These are phyloP conservation scores for Aphelenchoides bicaudatus DNA, from an alignment of 2,888 invertebrate species.

Conservation along the genomic window DNA sequence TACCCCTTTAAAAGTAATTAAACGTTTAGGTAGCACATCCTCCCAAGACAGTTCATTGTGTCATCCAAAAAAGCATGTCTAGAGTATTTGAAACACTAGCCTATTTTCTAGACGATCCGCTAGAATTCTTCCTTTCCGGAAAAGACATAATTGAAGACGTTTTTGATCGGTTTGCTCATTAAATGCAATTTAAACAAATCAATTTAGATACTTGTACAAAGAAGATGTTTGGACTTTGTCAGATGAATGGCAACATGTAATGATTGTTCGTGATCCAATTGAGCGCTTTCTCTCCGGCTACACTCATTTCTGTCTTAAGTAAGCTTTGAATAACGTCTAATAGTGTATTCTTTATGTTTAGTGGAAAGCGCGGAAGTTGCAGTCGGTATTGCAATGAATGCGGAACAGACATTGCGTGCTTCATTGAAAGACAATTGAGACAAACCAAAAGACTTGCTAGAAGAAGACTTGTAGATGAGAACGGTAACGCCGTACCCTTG, in stretches of 20 bases:
- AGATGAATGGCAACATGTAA: neutral
- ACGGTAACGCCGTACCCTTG: no score
- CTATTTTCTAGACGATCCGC: neutral
- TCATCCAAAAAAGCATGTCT: neutral
- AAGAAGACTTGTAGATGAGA: no score
- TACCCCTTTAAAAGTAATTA: neutral
- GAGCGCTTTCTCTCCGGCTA: neutral
- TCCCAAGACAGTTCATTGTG: neutral
- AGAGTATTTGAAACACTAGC: neutral
- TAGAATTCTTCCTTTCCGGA: neutral
- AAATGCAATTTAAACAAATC: neutral
- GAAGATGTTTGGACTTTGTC: neutral
- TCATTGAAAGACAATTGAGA: no score
- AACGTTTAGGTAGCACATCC: neutral
- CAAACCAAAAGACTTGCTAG: no score
- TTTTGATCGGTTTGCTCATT: neutral
- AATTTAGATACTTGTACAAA: neutral
- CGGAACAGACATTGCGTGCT: conserved; percentile 10
- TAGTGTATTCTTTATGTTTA: neutral
- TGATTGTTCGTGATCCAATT: neutral
- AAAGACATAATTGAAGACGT: neutral
- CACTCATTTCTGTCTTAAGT: neutral
- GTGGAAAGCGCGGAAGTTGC: neutral
- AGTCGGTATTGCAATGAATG: neutral
- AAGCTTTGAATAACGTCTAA: neutral